Evolutionary conservation across 2,888 invertebrate species (phyloP).

Genomic region (Hyalella azteca): DNA sequence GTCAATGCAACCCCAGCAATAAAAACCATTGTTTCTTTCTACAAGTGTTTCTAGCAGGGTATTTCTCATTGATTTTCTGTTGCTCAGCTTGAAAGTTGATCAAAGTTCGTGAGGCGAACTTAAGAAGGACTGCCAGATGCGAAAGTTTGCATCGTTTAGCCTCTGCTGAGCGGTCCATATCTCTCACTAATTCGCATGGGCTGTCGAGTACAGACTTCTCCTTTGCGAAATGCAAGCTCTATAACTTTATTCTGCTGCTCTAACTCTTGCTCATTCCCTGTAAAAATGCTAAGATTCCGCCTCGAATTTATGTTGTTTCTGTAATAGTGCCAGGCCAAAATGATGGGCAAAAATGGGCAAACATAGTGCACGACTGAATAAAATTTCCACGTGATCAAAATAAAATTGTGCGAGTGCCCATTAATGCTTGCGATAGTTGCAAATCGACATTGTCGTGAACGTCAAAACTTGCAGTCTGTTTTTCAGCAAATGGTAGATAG

Average conservation of each 20-base stretch:
- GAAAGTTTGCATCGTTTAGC: slow-evolving; percentile 9
- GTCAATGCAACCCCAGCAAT: too few species aligned
- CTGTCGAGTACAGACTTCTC: slow-evolving; percentile 4
- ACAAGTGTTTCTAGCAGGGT: too few species aligned
- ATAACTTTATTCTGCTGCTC: slow-evolving; percentile 28
- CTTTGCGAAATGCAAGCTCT: slow-evolving; percentile 19
- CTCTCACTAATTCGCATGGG: slow-evolving; percentile 32
- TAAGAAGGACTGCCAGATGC: slow-evolving; percentile 5
- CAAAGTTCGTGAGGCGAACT: background rate
- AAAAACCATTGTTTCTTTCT: too few species aligned
- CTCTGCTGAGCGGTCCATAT: background rate
- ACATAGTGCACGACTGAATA: too few species aligned
- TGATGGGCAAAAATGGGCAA: too few species aligned
- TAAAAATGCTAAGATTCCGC: slow-evolving; percentile 13
- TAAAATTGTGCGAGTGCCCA: too few species aligned
- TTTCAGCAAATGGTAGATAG: too few species aligned
- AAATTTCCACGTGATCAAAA: too few species aligned
- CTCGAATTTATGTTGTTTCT: slow-evolving; percentile 6
- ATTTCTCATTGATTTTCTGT: too few species aligned
- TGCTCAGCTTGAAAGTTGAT: background rate
- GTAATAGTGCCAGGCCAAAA: background rate
- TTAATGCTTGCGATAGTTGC: too few species aligned
- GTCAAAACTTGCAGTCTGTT: too few species aligned
- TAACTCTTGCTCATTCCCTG: background rate
- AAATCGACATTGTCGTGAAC: too few species aligned